These are phyloP conservation scores for Calliopsis andreniformis DNA, from an alignment of 1,140 invertebrate genomes.

Conservation along the genomic window DNA sequence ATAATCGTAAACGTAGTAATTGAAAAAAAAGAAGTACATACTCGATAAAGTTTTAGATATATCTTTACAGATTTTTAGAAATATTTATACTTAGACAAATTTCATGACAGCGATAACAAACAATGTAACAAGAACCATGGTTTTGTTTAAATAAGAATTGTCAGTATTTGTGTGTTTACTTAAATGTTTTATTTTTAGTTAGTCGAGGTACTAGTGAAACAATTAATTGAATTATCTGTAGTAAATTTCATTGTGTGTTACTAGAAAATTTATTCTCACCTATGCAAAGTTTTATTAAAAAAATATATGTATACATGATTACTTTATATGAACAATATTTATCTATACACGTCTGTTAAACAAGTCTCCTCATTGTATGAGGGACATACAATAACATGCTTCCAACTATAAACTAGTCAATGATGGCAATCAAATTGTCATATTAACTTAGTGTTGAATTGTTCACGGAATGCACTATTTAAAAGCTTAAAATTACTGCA, in stretches of 20 bases:
- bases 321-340: neutral
- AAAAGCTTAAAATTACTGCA: neutral
- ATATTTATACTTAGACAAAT: neutral
- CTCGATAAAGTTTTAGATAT: constrained; percentile 8
- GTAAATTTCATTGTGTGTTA: neutral
- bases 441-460: constrained; percentile 3
- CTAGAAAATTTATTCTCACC: neutral
- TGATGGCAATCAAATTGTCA: constrained; percentile 23
- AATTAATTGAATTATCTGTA: neutral
- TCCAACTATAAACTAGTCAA: constrained; percentile 33
- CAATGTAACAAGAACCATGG: neutral
- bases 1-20: neutral
- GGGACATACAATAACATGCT: constrained; percentile 25
- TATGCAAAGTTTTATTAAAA: constrained; percentile 7
- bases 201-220: neutral
- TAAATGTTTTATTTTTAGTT: neutral
- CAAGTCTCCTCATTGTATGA: constrained; percentile 6
- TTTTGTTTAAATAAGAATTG: neutral
- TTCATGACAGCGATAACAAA: neutral
- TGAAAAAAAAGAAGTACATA: neutral
- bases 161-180: neutral
- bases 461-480: neutral
- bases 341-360: neutral
- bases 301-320: neutral
- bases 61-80: constrained; percentile 16